Conservation (phyloP, 2,888 invertebrate species). For the Sabatieria punctata region DNA sequence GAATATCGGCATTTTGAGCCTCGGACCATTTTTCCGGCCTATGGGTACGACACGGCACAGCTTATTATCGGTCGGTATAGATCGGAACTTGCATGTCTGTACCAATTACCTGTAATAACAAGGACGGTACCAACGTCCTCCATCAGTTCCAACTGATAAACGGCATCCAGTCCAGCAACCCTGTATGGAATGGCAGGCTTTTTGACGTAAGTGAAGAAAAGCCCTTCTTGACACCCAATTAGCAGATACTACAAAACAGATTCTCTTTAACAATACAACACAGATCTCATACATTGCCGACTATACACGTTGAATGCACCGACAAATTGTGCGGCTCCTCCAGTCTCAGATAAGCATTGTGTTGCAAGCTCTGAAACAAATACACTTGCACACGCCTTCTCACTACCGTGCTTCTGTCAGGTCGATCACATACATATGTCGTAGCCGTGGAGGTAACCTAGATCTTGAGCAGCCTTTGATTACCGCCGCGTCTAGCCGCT, state of each 20-base stretch:
- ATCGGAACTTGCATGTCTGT: too few relatives aligned
- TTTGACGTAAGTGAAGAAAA: background rate
- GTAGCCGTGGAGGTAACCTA: too few relatives aligned
- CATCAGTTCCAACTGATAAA: background rate
- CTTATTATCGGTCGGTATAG: too few relatives aligned
- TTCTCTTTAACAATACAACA: background rate
- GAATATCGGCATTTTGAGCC: too few relatives aligned
- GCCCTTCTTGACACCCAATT: background rate
- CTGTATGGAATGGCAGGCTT: background rate
- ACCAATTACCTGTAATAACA: background rate
- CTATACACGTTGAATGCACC: background rate
- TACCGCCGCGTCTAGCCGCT: too few relatives aligned
- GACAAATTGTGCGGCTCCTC: background rate
- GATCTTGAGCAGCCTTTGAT: too few relatives aligned
- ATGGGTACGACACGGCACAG: too few relatives aligned
- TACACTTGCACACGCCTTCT: background rate
- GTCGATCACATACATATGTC: too few relatives aligned
- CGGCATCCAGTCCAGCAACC: background rate
- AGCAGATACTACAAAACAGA: conserved; percentile 1
- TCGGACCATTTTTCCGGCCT: too few relatives aligned
- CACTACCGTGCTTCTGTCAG: background rate
- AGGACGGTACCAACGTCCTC: background rate
- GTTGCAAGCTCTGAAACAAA: background rate
- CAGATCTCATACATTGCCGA: background rate
- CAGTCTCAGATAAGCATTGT: background rate